Base-by-base conservation (phyloP, 2,113 vertebrate species). In the Psettodes erumei region DNA sequence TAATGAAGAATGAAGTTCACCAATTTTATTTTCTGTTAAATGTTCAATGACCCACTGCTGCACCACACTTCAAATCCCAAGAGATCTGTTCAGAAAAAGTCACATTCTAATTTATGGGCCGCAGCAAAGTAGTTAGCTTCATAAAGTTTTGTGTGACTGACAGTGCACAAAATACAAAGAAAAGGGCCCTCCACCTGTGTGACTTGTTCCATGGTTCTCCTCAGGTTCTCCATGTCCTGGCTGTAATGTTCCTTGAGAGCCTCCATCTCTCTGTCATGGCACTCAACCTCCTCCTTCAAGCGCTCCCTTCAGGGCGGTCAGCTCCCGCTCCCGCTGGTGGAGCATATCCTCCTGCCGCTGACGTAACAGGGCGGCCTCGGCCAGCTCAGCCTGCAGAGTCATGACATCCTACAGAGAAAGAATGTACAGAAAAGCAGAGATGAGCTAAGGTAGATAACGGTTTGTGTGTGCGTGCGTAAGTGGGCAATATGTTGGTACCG, bases 261-360 rank as follows among this genome's bases (percentile, higher is more conserved):
- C 75, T 96, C 92, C 93, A 93, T 92, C 71, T 95, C 94, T 37
- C 59, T 79, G 86, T 95, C 94, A 1, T 95, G 94, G 7, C 86
- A 89, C 71, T 92, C 93, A 79, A 95, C 94, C 89, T 95, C 94
- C 32, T 95, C 94, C 83, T 95, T 95, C 37, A 95, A n/a, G 90
- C 5, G 80, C 94, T 60, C 94, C 94, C 81, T 95, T 95, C 81
- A 95, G 87, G 40, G 94, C 94, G 0, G 94, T 94, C 78, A 95
- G 92, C 70, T 95, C 94, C 43, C 94, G 87, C 74, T 95, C 94
- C 1, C 93, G 83, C 87, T 94, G 93, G 53, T 56, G 86, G 51
- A 98, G 87, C 3, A 87, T 92, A 42, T 99, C 97, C 60, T 98
- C 97, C 60, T 94, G 90, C 6, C 92, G 90, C 80, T 94, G 95